Conservation (phyloP, 2,888 invertebrate genomes). For the Galerucella calmariensis region DNA sequence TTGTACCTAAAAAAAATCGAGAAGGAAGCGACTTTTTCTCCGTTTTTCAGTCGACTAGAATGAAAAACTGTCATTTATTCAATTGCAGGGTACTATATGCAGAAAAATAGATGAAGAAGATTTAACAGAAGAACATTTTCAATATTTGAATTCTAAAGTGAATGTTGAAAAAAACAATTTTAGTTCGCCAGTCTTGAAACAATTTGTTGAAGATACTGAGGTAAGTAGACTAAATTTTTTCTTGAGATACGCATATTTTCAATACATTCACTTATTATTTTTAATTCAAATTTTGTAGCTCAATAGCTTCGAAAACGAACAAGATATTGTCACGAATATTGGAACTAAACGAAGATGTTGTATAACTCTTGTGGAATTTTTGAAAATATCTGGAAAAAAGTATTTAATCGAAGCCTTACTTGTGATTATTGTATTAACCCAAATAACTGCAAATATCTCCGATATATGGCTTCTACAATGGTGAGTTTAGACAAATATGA, state of each 20-base stretch:
- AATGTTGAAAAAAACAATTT: not conserved
- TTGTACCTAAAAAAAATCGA: too few relatives aligned
- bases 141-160: conserved; percentile 19
- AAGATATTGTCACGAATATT: not conserved
- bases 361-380: conserved; percentile 10
- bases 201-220: conserved; percentile 17
- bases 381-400: conserved; percentile 9
- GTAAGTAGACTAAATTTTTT: not conserved
- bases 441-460: conserved; percentile 75
- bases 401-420: conserved; percentile 61
- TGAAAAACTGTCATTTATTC: not conserved
- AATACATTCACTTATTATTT: not conserved
- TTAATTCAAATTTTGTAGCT: not conserved
- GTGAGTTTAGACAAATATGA: conserved; percentile 64
- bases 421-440: conserved; percentile 72
- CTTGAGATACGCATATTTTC: not conserved
- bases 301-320: not conserved
- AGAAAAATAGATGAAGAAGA: conserved; percentile 18
- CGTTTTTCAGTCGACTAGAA: too few relatives aligned
- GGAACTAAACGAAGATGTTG: conserved; percentile 15
- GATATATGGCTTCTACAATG: conserved; percentile 85
- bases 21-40: too few relatives aligned
- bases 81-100: conserved; percentile 30
- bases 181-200: not conserved
- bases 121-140: conserved; percentile 20